Percentiles rank a stretch among this genome's conserved stretches.
phyloP scores from a whole-genome alignment of 2,888 invertebrate species.

The Trichopria drosophilae region DNA sequence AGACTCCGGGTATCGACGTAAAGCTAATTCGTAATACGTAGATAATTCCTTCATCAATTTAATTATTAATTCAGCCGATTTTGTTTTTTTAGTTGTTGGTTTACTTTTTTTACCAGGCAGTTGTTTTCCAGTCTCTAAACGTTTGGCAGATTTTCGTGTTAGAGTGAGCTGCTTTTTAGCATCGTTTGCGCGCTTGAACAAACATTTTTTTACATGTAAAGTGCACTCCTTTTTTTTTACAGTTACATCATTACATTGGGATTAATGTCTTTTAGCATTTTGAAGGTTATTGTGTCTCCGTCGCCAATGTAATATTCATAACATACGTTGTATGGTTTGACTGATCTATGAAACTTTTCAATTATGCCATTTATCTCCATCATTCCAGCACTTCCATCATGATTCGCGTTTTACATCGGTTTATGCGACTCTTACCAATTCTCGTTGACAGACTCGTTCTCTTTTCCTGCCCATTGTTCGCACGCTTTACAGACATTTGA shows the following conservation, averaged over 20 bases:
- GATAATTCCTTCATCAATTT: too few species aligned
- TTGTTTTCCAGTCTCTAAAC: too few species aligned
- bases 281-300: conserved; percentile 26
- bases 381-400: conserved; percentile 7
- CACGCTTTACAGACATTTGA: conserved; percentile 9
- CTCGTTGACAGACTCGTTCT: background rate
- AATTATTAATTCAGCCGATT: too few species aligned
- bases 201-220: conserved; percentile 6
- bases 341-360: conserved; percentile 10
- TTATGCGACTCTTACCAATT: conserved; percentile 9
- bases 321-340: conserved; percentile 1
- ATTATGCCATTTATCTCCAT: conserved; percentile 6
- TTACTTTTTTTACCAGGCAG: too few species aligned
- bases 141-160: too few species aligned
- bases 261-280: conserved; percentile 8
- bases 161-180: too few species aligned
- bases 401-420: conserved; percentile 8
- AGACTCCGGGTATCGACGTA: too few species aligned
- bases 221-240: conserved; percentile 3
- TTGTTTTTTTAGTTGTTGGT: too few species aligned
- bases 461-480: background rate
- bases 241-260: conserved; percentile 8
- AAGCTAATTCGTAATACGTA: too few species aligned
- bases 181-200: too few species aligned
- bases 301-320: too few species aligned